Percentiles rank a stretch among this genome's conserved stretches.
Conservation (phyloP, 2,888 invertebrate species). For the Suillia variegata region DNA sequence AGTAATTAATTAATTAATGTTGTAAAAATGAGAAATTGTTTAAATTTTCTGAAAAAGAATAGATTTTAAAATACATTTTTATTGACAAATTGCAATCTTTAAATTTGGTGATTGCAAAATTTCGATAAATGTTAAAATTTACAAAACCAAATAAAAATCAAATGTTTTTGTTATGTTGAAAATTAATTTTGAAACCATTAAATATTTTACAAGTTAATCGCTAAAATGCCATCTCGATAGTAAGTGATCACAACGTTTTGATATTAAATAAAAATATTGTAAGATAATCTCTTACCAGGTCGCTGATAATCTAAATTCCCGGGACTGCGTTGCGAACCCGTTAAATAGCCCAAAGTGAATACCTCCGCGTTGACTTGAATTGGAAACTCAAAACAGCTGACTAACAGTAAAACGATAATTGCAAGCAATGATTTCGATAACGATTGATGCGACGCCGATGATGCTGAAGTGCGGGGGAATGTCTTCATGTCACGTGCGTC, state of each 20-base stretch:
- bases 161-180: no score
- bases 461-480: conserved; percentile 26
- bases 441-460: conserved; percentile 25
- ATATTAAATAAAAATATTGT: no score
- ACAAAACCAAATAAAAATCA: no score
- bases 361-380: conserved; percentile 63
- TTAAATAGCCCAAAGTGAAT: conserved; percentile 82
- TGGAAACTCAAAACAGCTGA: conserved; percentile 17
- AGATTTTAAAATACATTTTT: neutral
- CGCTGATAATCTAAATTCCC: conserved; percentile 80
- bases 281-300: conserved; percentile 64
- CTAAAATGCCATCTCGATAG: no score
- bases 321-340: conserved; percentile 79
- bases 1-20: neutral
- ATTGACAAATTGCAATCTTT: no score
- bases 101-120: no score
- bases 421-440: conserved; percentile 19
- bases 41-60: conserved; percentile 4
- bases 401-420: conserved; percentile 19
- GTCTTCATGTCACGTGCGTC: conserved; percentile 38
- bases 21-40: neutral
- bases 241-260: no score
- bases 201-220: no score
- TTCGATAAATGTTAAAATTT: no score
- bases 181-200: no score